Conservation (phyloP, 2,888 invertebrate species). For the Amiota communis region DNA sequence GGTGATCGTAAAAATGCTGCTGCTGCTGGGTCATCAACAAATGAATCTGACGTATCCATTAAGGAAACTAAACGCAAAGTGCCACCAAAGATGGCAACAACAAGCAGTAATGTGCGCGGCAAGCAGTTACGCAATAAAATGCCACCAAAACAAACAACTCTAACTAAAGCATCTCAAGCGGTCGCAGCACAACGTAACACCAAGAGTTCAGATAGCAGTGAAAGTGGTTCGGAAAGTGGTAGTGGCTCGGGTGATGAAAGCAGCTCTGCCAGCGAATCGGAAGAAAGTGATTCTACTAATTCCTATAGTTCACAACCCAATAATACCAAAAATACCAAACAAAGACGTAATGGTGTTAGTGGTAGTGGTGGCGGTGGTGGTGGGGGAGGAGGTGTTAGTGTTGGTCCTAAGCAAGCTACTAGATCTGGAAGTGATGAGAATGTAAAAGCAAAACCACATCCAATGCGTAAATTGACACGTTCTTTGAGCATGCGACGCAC, state of each 20-base stretch:
- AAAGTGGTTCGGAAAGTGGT: conserved; percentile 60
- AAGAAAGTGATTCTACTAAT: conserved; percentile 56
- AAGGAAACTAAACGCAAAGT: conserved; percentile 57
- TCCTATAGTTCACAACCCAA: conserved; percentile 49
- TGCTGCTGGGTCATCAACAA: conserved; percentile 56
- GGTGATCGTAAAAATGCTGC: conserved; percentile 57
- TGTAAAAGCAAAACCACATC: conserved; percentile 57
- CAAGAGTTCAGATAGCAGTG: conserved; percentile 66
- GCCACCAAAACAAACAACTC: conserved; percentile 38
- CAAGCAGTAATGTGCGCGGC: conserved; percentile 56
- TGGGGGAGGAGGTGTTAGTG: conserved; percentile 6
- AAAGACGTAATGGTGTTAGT: conserved; percentile 42
- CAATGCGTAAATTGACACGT: conserved; percentile 79
- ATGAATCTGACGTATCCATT: conserved; percentile 59
- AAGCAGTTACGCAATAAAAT: conserved; percentile 55
- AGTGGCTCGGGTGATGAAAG: conserved; percentile 50
- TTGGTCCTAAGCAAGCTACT: conserved; percentile 9
- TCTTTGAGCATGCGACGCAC: conserved; percentile 81
- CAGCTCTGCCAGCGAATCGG: conserved; percentile 60
- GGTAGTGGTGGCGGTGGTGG: too few species aligned
- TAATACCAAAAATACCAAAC: conserved; percentile 48
- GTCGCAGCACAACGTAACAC: conserved; percentile 28
- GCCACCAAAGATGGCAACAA: conserved; percentile 60
- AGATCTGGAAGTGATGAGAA: conserved; percentile 60
- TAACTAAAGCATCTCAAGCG: conserved; percentile 9